Percentiles rank a stretch among this genome's conserved stretches.
These are phyloP conservation scores for Anolis apletophallus DNA, from an alignment of 2,797 vertebrate species.

Conservation along the genomic window DNA sequence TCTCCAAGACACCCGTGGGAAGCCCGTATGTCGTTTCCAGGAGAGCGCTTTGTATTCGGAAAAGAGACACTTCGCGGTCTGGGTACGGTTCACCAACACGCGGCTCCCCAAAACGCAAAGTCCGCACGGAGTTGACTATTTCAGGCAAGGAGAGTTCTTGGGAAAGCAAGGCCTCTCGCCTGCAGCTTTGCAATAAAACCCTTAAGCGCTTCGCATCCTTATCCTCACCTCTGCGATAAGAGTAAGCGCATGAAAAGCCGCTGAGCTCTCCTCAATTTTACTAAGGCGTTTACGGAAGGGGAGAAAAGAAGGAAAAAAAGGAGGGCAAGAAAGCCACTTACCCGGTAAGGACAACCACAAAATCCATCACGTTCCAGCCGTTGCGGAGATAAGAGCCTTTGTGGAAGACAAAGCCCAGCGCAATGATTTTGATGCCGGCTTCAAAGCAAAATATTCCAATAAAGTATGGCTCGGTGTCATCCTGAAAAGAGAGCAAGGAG, in stretches of 20 bases:
- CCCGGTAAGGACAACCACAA: constrained; percentile 95
- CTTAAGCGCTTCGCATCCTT: neutral
- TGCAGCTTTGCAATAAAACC: accelerated
- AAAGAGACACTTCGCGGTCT: constrained; percentile 34
- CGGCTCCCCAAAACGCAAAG: neutral
- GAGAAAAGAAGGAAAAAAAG: too few species aligned
- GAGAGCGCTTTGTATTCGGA: neutral
- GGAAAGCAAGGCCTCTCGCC: constrained; percentile 1
- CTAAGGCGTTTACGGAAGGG: neutral
- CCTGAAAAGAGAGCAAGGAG: constrained; percentile 76
- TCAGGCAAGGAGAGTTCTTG: neutral
- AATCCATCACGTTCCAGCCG: constrained; percentile 98
- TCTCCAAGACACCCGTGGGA: neutral
- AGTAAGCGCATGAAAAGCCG: neutral
- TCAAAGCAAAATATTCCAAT: constrained; percentile 99
- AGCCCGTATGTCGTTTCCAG: neutral
- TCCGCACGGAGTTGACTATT: neutral
- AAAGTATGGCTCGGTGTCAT: constrained; percentile 96
- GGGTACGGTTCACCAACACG: too few species aligned
- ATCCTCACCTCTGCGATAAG: neutral
- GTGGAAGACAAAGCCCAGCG: constrained; percentile 94
- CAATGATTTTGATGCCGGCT: constrained; percentile 97
- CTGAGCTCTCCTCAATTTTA: accelerated
- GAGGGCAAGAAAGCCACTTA: constrained; percentile 74
- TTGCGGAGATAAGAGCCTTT: constrained; percentile 96